Percentiles rank a stretch among this genome's conserved stretches.
Conservation (phyloP, 2,888 invertebrate species). For the Hirtodrosophila confusa region DNA sequence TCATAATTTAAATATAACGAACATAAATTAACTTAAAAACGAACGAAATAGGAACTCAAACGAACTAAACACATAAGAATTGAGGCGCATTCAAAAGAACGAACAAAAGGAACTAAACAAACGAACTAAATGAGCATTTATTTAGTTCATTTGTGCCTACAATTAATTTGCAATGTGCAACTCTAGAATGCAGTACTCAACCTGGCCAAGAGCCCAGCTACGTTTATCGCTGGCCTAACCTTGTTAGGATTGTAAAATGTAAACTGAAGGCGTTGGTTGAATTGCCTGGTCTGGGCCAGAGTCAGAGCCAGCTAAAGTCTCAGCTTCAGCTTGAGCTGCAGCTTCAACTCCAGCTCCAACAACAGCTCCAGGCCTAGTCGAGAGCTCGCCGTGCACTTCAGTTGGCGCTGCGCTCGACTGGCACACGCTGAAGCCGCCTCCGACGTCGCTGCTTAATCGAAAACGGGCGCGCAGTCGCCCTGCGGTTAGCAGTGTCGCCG, state of each 20-base stretch:
- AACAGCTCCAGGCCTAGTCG: conserved; percentile 33
- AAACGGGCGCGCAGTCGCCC: conserved; percentile 75
- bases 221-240: conserved; percentile 77
- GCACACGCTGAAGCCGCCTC: conserved; percentile 69
- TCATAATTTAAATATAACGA: too few relatives aligned
- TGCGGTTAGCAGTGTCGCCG: conserved; percentile 71
- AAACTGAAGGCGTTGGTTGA: conserved; percentile 76
- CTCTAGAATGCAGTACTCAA: not conserved
- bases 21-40: too few relatives aligned
- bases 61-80: too few relatives aligned
- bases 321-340: conserved; percentile 13
- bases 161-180: too few relatives aligned
- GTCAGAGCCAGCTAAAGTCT: not conserved
- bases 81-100: too few relatives aligned
- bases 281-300: not conserved
- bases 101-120: too few relatives aligned
- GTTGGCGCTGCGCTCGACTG: conserved; percentile 52
- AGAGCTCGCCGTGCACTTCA: conserved; percentile 18
- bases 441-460: conserved; percentile 62
- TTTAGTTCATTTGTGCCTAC: too few relatives aligned
- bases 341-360: not conserved
- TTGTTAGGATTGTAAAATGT: conserved; percentile 80
- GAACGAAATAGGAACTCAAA: too few relatives aligned
- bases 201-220: conserved; percentile 27
- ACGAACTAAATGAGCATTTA: too few relatives aligned